Conservation (phyloP, 2,113 vertebrate species). For the Planiliza haematocheilus region DNA sequence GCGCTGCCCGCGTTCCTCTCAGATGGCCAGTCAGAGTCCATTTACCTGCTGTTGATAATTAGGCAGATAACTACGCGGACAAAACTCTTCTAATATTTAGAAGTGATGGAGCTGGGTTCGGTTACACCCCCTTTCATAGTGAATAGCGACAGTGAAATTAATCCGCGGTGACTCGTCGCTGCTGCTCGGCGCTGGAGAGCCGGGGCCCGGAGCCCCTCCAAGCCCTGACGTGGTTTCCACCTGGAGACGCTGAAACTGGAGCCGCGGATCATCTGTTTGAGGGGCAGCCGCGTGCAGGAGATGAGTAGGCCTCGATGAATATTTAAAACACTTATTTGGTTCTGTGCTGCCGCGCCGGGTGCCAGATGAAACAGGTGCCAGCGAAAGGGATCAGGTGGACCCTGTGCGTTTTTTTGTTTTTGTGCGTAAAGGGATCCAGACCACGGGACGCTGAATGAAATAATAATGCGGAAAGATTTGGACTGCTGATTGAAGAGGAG, state of each 20-base stretch:
- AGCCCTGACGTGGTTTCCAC: slow-evolving; percentile 72
- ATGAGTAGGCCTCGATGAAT: slow-evolving; percentile 83
- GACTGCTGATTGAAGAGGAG: slow-evolving; percentile 25
- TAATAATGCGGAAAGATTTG: slow-evolving; percentile 55
- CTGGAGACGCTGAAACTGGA: slow-evolving; percentile 85
- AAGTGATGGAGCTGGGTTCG: slow-evolving; percentile 72
- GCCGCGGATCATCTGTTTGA: slow-evolving; percentile 69
- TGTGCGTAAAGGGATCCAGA: slow-evolving; percentile 39
- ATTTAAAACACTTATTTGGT: slow-evolving; percentile 85
- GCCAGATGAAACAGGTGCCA: slow-evolving; percentile 78
- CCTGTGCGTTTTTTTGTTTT: slow-evolving; percentile 38
- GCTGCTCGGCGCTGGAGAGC: slow-evolving; percentile 47
- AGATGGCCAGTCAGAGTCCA: slow-evolving; percentile 73
- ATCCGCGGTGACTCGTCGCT: slow-evolving; percentile 70
- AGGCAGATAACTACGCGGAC: slow-evolving; percentile 80
- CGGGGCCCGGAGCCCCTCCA: slow-evolving; percentile 42
- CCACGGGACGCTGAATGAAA: slow-evolving; percentile 54
- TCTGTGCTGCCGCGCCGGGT: slow-evolving; percentile 57
- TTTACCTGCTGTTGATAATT: slow-evolving; percentile 92
- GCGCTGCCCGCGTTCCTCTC: slow-evolving; percentile 74
- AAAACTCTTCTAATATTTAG: slow-evolving; percentile 81
- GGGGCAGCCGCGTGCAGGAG: slow-evolving; percentile 59
- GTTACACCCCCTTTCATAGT: slow-evolving; percentile 79
- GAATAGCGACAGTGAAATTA: slow-evolving; percentile 77
- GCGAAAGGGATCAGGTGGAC: slow-evolving; percentile 63